Base-by-base conservation (phyloP, 2,797 vertebrate species). In the Xiphorhynchus erythropygius region DNA sequence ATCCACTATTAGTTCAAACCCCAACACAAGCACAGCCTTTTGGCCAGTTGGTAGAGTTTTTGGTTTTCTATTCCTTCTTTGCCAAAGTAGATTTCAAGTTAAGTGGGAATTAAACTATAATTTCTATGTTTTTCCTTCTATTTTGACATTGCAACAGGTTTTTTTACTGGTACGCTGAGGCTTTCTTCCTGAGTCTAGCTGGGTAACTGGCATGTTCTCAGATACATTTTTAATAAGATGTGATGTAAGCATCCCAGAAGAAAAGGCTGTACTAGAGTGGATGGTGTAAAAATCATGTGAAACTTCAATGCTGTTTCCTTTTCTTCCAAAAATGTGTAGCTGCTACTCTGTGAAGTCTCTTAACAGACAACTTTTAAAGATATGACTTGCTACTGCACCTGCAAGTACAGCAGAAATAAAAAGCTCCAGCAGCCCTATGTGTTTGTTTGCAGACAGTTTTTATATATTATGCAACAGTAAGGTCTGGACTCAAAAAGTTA, bases 21-120 rank as follows among this genome's bases (percentile, higher is more conserved):
- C 39, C 47, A 13, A 0, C 17, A 4, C 4, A 5, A 23, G 44
- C 25, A 52, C 53, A n/a, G 18, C 2, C 2, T 28, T n/a, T 5
- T 28, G 27, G 14, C 9, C 18, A 64, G 2, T 13, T 81, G 39
- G 27, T 17, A 32, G 18, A 35, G 33, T 44, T n/a, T n/a, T n/a
- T 55, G 19, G 11, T 55, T 55, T 41, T 87, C 10, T 14, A 2
- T 32, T 55, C 46, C 19, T 33, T 71, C n/a, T 78, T 78, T 84
- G 33, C 19, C 17, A 13, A 63, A 55, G 21, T 4, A 30, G 6
- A 32, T 53, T 69, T 44, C 6, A 35, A 60, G 18, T 25, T 3
- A 69, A 52, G 42, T 9, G 13, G 22, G 7, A 49, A 56, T 30
- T 13, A 30, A 74, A 19, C 27, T 2, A 5, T 3, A 0, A 4